Conservation (phyloP, 2,888 invertebrate species). For the Hylaea fasciaria region DNA sequence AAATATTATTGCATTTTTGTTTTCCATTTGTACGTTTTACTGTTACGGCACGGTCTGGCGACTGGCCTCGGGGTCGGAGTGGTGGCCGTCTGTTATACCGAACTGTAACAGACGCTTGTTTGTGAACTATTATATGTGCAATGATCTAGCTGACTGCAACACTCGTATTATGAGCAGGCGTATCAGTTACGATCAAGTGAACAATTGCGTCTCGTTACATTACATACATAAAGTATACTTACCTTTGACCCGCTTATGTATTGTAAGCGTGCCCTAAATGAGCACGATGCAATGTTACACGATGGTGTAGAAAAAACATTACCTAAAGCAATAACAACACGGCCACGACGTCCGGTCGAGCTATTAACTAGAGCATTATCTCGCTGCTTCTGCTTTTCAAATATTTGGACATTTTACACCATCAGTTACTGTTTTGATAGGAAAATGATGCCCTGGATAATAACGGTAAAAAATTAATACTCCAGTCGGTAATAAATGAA, state of each 20-base stretch:
- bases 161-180: too few species aligned
- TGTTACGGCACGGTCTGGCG: constrained; percentile 52
- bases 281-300: constrained; percentile 40
- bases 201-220: too few species aligned
- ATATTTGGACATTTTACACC: constrained; percentile 72
- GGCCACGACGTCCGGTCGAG: constrained; percentile 64
- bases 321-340: constrained; percentile 66
- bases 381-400: constrained; percentile 66
- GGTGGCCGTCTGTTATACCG: constrained; percentile 46
- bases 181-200: too few species aligned
- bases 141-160: too few species aligned
- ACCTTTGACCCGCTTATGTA: too few species aligned
- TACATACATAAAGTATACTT: too few species aligned
- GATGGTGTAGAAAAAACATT: constrained; percentile 45
- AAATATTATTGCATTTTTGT: constrained; percentile 66
- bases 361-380: constrained; percentile 76
- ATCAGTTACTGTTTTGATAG: constrained; percentile 33
- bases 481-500: background rate
- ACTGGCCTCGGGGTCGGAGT: constrained; percentile 50
- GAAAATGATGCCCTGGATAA: constrained; percentile 10
- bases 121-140: background rate
- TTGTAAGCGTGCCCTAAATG: too few species aligned
- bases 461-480: constrained; percentile 1
- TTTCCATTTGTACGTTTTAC: constrained; percentile 55
- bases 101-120: constrained; percentile 38